phyloP scores from a whole-genome alignment of 2,797 vertebrate species.

The Coranthus polyacanthus region DNA sequence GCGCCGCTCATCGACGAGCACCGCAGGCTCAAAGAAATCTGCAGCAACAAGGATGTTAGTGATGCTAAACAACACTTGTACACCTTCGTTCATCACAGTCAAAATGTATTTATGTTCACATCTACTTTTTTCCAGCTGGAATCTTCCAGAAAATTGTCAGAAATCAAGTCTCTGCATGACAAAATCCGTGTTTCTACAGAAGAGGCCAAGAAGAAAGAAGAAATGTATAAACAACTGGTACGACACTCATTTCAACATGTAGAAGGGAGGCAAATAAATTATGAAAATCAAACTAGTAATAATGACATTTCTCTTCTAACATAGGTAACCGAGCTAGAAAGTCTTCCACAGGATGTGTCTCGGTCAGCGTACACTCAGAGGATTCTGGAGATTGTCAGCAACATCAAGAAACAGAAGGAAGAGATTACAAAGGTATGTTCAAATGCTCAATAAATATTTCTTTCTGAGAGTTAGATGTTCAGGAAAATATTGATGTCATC shows the following conservation, averaged over 20 bases:
- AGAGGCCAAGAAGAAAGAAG: constrained; percentile 92
- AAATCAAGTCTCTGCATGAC: constrained; percentile 90
- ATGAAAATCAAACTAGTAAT: no score
- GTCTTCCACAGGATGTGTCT: constrained; percentile 88
- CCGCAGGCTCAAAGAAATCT: constrained; percentile 88
- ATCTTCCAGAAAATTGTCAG: constrained; percentile 88
- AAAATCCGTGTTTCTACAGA: constrained; percentile 88
- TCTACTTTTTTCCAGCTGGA: constrained; percentile 81
- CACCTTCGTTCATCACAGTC: no score
- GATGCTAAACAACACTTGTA: rapidly evolving
- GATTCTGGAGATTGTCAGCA: constrained; percentile 94
- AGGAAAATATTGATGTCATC: no score
- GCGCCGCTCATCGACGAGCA: constrained; percentile 90
- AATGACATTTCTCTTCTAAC: neutral
- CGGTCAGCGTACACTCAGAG: constrained; percentile 92
- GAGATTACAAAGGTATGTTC: constrained; percentile 92
- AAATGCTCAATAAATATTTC: neutral
- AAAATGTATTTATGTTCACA: neutral
- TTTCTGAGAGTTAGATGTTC: no score
- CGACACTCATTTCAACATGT: constrained; percentile 2
- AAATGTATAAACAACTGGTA: constrained; percentile 91
- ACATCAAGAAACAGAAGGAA: constrained; percentile 95
- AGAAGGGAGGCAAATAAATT: no score
- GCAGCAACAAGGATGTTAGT: constrained; percentile 88
- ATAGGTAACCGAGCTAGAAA: constrained; percentile 89